A percentile compares a stretch with the other conserved stretches of the same genome.
Evolutionary conservation across 2,888 invertebrate species (phyloP).

Genomic region (Drosophila kuntzei): DNA sequence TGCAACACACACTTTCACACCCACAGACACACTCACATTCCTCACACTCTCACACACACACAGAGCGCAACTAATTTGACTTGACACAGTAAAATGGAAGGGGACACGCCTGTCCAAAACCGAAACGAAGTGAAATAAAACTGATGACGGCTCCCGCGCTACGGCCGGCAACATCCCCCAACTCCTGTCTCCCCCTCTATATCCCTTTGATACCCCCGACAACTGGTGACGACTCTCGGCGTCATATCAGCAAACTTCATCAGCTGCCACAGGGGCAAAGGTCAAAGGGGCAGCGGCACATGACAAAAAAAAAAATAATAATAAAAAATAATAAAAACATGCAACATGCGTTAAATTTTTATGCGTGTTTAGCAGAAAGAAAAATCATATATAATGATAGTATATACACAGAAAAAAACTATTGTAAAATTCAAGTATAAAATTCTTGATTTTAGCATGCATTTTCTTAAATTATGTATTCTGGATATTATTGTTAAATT

Average conservation of each 20-base stretch:
- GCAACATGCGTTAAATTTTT: conserved; percentile 76
- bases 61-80: conserved; percentile 70
- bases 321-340: conserved; percentile 65
- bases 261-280: conserved; percentile 35
- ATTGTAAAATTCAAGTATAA: too few relatives aligned
- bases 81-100: conserved; percentile 52
- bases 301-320: conserved; percentile 46
- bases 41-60: conserved; percentile 8
- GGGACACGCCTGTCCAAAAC: conserved; percentile 44
- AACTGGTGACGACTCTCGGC: conserved; percentile 1
- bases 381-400: conserved; percentile 8
- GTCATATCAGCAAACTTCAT: conserved; percentile 62
- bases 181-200: conserved; percentile 10
- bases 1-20: conserved; percentile 38
- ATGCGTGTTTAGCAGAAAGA: conserved; percentile 64
- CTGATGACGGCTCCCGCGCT: conserved; percentile 50
- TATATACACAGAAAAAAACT: too few relatives aligned
- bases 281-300: conserved; percentile 67
- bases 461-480: too few relatives aligned
- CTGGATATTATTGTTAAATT: too few relatives aligned
- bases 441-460: too few relatives aligned
- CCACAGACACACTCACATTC: conserved; percentile 13
- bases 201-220: neutral
- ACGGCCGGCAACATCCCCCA: conserved; percentile 19
- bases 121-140: conserved; percentile 37